These are phyloP conservation scores for Dinocampus coccinellae DNA, from an alignment of 2,888 invertebrate genomes.

Conservation along the genomic window DNA sequence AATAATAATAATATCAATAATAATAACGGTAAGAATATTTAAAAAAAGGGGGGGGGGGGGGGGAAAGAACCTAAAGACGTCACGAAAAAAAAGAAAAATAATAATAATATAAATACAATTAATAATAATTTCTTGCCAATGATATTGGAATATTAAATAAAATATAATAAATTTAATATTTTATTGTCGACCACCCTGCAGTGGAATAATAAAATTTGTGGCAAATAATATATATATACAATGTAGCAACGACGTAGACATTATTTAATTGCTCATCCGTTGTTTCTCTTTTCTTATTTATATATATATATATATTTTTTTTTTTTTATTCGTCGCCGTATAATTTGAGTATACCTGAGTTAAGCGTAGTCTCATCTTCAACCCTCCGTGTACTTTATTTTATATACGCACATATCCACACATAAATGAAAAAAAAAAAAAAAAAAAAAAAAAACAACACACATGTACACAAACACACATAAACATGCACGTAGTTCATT, in stretches of 20 bases:
- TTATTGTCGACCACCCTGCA: constrained; percentile 59
- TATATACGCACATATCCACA: background rate
- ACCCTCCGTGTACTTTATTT: constrained; percentile 1
- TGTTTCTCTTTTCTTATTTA: too few relatives aligned
- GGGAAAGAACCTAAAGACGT: too few relatives aligned
- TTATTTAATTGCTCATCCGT: constrained; percentile 65
- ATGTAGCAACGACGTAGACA: constrained; percentile 60
- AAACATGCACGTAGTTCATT: background rate
- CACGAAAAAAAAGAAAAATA: too few relatives aligned
- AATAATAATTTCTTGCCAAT: too few relatives aligned
- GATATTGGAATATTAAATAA: too few relatives aligned
- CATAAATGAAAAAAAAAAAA: background rate
- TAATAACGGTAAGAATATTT: too few relatives aligned
- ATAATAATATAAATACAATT: too few relatives aligned
- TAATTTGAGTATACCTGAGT: constrained; percentile 66
- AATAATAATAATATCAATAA: too few relatives aligned
- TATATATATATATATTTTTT: too few relatives aligned
- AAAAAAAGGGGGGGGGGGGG: too few relatives aligned
- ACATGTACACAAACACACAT: constrained; percentile 3
- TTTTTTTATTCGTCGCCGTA: constrained; percentile 59
- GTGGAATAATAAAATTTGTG: constrained; percentile 36
- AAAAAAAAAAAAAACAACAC: too few relatives aligned
- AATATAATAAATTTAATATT: too few relatives aligned
- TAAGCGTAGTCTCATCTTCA: constrained; percentile 41
- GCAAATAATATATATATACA: constrained; percentile 47